phyloP scores from a whole-genome alignment of 1,140 invertebrate genomes.

The Wasmannia auropunctata region DNA sequence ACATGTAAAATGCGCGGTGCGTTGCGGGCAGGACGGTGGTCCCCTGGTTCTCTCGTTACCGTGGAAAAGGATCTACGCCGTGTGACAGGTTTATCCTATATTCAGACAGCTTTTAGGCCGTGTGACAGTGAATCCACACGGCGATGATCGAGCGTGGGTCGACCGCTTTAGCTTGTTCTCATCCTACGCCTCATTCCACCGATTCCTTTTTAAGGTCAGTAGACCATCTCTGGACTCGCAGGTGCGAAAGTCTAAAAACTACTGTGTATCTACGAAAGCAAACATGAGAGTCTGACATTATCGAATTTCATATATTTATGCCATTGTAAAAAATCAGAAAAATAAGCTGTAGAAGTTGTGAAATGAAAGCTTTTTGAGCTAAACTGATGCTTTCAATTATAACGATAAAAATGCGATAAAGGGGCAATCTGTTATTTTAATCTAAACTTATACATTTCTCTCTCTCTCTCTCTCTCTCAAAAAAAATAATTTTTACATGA shows the following conservation, averaged over 20 bases:
- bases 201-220: slow-evolving; percentile 70
- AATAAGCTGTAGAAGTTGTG: neutral
- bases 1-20: slow-evolving; percentile 27
- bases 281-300: neutral
- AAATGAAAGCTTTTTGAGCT: neutral
- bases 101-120: slow-evolving; percentile 38
- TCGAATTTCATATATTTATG: neutral
- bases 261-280: neutral
- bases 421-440: neutral
- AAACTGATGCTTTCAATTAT: neutral
- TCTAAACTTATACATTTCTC: neutral
- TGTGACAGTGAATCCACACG: slow-evolving; percentile 31
- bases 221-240: slow-evolving; percentile 32
- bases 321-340: neutral
- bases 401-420: neutral
- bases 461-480: neutral
- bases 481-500: neutral
- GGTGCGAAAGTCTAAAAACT: slow-evolving; percentile 48
- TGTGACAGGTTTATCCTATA: slow-evolving; percentile 64
- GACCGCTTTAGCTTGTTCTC: slow-evolving; percentile 34
- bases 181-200: slow-evolving; percentile 47
- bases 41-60: slow-evolving; percentile 36
- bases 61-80: slow-evolving; percentile 56
- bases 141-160: slow-evolving; percentile 57
- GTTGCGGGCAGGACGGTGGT: slow-evolving; percentile 14